phyloP scores from a whole-genome alignment of 2,888 invertebrate genomes.

The Linhomoeus sp. region DNA sequence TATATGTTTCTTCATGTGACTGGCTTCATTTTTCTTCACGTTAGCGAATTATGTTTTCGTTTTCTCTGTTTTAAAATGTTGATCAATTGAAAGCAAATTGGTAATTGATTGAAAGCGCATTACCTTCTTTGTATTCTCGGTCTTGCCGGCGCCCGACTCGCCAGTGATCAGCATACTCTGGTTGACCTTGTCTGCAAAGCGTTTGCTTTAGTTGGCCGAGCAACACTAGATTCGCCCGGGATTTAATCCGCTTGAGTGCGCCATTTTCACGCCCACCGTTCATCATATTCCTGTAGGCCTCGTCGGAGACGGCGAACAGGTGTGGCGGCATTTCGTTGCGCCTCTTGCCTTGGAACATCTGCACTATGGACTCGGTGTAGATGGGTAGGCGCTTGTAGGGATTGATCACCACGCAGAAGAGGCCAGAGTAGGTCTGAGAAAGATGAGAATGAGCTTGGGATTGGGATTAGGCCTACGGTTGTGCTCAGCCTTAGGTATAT shows the following conservation, averaged over 20 bases:
- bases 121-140: conserved; percentile 99
- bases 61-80: too few relatives aligned
- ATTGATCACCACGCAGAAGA: conserved; percentile 3
- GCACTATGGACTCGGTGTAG: background rate
- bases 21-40: too few relatives aligned
- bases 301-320: conserved; percentile 97
- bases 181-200: conserved; percentile 66
- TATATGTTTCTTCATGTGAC: too few relatives aligned
- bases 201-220: too few relatives aligned
- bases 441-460: background rate
- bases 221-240: background rate
- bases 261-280: conserved; percentile 44
- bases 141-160: conserved; percentile 97
- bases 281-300: conserved; percentile 98
- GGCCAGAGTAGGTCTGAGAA: background rate
- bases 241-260: background rate
- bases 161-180: conserved; percentile 99
- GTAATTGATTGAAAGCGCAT: too few relatives aligned
- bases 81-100: too few relatives aligned
- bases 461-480: too few relatives aligned
- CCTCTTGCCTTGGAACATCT: conserved; percentile 87
- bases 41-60: too few relatives aligned
- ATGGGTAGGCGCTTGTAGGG: conserved; percentile 2
- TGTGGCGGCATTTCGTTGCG: conserved; percentile 98
- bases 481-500: too few relatives aligned